Evolutionary conservation across 1,140 invertebrate genomes (phyloP).

Genomic region (Megalonaias nervosa): DNA sequence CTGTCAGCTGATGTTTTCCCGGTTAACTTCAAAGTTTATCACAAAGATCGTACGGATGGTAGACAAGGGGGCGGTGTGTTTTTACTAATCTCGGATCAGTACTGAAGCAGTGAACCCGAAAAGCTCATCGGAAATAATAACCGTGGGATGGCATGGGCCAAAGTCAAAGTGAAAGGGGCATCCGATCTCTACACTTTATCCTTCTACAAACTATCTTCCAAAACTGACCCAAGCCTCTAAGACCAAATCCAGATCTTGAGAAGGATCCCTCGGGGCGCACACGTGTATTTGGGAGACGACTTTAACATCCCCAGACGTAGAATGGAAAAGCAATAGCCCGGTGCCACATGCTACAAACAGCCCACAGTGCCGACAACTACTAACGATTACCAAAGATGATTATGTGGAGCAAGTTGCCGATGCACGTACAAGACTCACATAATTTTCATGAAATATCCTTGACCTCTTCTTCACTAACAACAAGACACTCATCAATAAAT

Average conservation of each 20-base stretch:
- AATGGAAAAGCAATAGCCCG: neutral
- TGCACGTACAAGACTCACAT: neutral
- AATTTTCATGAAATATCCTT: neutral
- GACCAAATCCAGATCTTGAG: neutral
- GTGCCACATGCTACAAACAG: neutral
- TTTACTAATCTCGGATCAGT: neutral
- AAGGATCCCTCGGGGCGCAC: no score
- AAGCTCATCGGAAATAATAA: neutral
- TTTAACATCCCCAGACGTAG: neutral
- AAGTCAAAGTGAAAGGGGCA: neutral
- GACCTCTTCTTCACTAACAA: constrained; percentile 6
- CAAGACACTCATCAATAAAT: constrained; percentile 8
- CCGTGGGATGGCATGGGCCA: neutral
- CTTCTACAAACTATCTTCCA: constrained; percentile 2
- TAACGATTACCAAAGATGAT: neutral
- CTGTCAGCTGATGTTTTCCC: constrained; percentile 13
- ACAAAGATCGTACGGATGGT: neutral
- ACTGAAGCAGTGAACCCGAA: neutral
- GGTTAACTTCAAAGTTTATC: constrained; percentile 4
- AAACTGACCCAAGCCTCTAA: neutral
- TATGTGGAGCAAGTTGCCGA: neutral
- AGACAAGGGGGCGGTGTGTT: neutral
- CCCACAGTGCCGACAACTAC: constrained; percentile 2
- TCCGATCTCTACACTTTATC: neutral
- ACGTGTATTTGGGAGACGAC: no score